Conservation (phyloP, 2,797 vertebrate species). For the Pangasius krempfi region DNA sequence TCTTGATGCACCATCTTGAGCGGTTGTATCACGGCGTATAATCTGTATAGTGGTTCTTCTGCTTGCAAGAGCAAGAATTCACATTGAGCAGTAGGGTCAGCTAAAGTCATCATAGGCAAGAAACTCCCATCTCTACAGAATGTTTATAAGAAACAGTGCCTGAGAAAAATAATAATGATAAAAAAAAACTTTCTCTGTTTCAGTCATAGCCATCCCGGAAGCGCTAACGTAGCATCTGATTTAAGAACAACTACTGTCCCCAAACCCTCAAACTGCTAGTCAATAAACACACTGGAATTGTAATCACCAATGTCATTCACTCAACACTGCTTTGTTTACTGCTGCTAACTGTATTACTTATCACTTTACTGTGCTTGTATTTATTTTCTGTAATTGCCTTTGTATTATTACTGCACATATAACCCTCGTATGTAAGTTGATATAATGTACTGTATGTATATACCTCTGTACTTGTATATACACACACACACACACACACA, state of each 20-base stretch:
- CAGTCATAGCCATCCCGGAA: neutral
- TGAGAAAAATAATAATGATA: no score
- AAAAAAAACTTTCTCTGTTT: neutral
- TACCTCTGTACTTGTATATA: neutral
- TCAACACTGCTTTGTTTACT: neutral
- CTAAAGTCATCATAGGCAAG: neutral
- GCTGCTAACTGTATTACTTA: neutral
- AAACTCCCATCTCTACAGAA: neutral
- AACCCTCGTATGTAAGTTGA: neutral
- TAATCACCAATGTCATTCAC: neutral
- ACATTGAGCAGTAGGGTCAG: neutral
- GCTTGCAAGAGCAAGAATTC: neutral
- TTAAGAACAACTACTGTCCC: neutral
- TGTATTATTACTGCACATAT: neutral
- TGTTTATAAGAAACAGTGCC: neutral
- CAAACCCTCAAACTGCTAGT: neutral
- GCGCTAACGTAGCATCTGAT: neutral
- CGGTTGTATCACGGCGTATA: neutral
- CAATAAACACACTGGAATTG: neutral
- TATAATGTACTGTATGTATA: neutral
- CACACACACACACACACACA: neutral
- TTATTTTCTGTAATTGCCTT: neutral
- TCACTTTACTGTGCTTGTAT: neutral
- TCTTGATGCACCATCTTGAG: neutral
- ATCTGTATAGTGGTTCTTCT: neutral